Conservation (phyloP, 2,888 invertebrate species). For the Noctua janthina region DNA sequence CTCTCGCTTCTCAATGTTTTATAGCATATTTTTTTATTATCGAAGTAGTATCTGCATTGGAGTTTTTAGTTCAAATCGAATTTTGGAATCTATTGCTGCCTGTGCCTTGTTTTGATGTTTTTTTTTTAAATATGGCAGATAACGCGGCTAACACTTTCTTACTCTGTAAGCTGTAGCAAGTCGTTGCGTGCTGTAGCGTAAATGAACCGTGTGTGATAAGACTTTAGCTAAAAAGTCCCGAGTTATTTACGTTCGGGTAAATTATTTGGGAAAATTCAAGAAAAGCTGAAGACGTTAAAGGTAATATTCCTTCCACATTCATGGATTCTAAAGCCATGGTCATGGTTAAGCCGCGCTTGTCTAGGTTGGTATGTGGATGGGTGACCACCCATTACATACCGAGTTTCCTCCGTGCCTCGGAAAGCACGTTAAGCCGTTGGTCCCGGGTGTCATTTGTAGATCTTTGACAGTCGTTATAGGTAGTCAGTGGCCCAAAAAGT, state of each 20-base stretch:
- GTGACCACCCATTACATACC: too few relatives aligned
- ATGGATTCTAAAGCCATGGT: not conserved
- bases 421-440: too few relatives aligned
- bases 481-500: too few relatives aligned
- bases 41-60: conserved; percentile 37
- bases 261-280: not conserved
- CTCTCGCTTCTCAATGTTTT: conserved; percentile 56
- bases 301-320: not conserved
- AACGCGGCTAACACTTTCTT: not conserved
- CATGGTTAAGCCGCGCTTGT: too few relatives aligned
- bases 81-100: conserved; percentile 14
- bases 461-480: too few relatives aligned
- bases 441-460: too few relatives aligned
- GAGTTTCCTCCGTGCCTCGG: too few relatives aligned
- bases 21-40: conserved; percentile 59
- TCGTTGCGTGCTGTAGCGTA: conserved; percentile 3
- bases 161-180: not conserved
- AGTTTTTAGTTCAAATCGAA: conserved; percentile 47
- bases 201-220: conserved; percentile 42
- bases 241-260: conserved; percentile 18
- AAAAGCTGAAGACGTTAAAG: not conserved
- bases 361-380: too few relatives aligned
- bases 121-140: not conserved
- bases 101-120: not conserved
- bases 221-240: too few relatives aligned